Base-by-base conservation (phyloP, 2,113 vertebrate species). In the Asarcornis scutulata region DNA sequence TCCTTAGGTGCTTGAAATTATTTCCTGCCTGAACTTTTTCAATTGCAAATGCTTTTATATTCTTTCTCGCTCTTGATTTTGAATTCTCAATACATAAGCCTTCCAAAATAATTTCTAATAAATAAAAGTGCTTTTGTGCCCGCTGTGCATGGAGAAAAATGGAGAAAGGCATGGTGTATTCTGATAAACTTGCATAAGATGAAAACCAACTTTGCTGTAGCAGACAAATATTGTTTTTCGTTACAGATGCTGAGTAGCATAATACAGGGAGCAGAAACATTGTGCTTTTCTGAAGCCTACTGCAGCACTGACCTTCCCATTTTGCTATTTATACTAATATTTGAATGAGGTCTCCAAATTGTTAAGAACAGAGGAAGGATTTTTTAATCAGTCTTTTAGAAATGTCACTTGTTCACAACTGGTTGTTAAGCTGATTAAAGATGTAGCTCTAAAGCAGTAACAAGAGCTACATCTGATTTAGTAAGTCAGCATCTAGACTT, bases 81-180 rank as follows among this genome's bases (percentile, higher is more conserved):
- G 56, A 66, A 12, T 88, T 91, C 83, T 89, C 17, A 32, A 34
- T 86, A 32, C 9, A 1, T 42, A 62, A 94, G 23, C 25, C 38
- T 86, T 95, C 82, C 11, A 76, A 93, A 84, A 56, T 22, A 46
- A 3, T 44, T 91, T 91, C 79, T 34, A 86, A 92, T 82, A 81
- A 86, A 91, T 40, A 2, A 86, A 92, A 84, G 83, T 86, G 32
- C 13, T 77, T 89, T 76, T 88, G 63, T 4, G 71, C 32, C 67
- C 92, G 26, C 36, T 89, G 55, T 22, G 26, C 60, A 31, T 0
- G 0, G 23, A 83, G 32, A 79, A 79, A 75, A 74, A 60, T 83
- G 62, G 56, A 21, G 68, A 40, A 82, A 68, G 17, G 46, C 14
- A 6, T 58, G 8, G 50, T 40, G 36, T 2, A 1, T 68, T 76